Conservation (phyloP, 2,888 invertebrate genomes). For the Amphipyra berbera region DNA sequence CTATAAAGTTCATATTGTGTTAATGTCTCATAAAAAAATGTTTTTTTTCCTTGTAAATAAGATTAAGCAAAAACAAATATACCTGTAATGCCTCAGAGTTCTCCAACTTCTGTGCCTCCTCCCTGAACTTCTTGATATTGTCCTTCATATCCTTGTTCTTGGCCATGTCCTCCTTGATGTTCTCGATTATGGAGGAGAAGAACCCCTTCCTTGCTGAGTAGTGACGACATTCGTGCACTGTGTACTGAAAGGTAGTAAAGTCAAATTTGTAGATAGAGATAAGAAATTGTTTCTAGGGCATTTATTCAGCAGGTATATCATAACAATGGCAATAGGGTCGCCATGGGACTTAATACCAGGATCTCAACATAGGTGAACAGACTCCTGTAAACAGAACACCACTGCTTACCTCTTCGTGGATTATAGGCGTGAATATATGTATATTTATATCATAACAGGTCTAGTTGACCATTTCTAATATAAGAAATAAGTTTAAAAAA, state of each 20-base stretch:
- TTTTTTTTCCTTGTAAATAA: no score
- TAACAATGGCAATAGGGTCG: no score
- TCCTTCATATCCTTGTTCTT: conserved; percentile 99
- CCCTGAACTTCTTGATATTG: conserved; percentile 97
- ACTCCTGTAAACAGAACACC: no score
- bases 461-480: no score
- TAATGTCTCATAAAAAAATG: no score
- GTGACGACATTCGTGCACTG: conserved; percentile 79
- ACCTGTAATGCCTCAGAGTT: conserved; percentile 97
- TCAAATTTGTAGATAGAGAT: not conserved
- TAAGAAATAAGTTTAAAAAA: no score
- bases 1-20: no score
- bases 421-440: no score
- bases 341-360: no score
- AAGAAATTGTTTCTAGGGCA: not conserved
- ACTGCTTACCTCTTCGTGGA: no score
- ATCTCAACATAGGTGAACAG: no score
- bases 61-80: not conserved
- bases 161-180: conserved; percentile 97
- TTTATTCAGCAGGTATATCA: not conserved
- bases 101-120: conserved; percentile 98
- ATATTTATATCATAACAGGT: no score
- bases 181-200: conserved; percentile 96
- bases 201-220: conserved; percentile 91
- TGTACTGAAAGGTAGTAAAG: conserved; percentile 63